Percentiles rank a stretch among this genome's conserved stretches.
These are phyloP conservation scores for Peromyscus maniculatus DNA, from an alignment of 2,113 vertebrate species.

Conservation along the genomic window DNA sequence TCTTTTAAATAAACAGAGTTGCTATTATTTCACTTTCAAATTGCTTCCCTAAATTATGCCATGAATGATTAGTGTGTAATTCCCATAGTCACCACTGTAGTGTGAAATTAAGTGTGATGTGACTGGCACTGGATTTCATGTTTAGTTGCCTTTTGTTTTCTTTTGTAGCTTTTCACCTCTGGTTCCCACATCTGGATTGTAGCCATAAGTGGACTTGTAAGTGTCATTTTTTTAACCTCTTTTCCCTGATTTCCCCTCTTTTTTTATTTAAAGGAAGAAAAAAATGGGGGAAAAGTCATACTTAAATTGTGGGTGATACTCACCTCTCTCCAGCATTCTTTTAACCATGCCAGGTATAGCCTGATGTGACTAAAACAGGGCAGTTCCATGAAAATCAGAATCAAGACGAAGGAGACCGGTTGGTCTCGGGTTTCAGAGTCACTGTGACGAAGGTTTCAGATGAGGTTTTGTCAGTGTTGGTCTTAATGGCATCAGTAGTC, in stretches of 20 bases:
- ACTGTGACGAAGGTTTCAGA: slow-evolving; percentile 36
- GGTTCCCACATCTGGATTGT: slow-evolving; percentile 97
- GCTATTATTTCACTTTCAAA: not conserved
- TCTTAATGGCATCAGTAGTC: slow-evolving; percentile 15
- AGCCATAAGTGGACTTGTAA: slow-evolving; percentile 97
- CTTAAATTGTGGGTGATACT: not conserved
- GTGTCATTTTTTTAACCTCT: slow-evolving; percentile 79
- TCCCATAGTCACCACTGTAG: not conserved
- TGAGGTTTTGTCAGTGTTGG: slow-evolving; percentile 8
- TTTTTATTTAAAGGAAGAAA: not conserved
- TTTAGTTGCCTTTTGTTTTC: slow-evolving; percentile 84
- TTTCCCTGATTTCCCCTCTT: not conserved
- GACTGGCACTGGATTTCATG: slow-evolving; percentile 71
- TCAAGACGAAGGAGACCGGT: not conserved
- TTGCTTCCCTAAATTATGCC: not conserved
- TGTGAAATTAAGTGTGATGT: slow-evolving; percentile 51
- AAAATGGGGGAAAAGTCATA: slow-evolving; percentile 7
- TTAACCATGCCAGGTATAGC: not conserved
- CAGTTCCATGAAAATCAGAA: not conserved
- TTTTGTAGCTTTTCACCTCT: slow-evolving; percentile 94
- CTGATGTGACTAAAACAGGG: not conserved
- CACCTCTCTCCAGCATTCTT: not conserved
- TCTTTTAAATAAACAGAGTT: slow-evolving; percentile 37
- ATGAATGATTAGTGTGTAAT: not conserved
- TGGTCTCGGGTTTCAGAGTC: slow-evolving; percentile 34